Base-by-base conservation (phyloP, 2,797 vertebrate species). In the Melanotaenia nigrans region DNA sequence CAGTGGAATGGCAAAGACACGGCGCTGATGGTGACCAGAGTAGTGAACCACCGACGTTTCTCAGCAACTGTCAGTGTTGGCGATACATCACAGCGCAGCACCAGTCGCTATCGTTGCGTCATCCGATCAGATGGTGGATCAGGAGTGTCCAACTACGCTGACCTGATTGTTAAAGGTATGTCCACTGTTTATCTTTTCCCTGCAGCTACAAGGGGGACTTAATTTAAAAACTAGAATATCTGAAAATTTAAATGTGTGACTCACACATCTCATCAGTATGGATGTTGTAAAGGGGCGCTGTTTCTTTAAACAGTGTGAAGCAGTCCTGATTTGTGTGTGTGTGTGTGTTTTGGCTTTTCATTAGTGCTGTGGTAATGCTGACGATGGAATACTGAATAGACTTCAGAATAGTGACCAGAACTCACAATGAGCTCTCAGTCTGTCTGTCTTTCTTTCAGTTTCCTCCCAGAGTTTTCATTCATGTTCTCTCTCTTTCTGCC, bases 1-100 rank as follows among this genome's bases (percentile, higher is more conserved):
- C 97, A 99, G 82, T 98, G 97, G 97, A 98, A 97, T 0, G 97
- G 97, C 5, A 95, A 94, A 75, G 97, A 98, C 92, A 97, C 97
- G 0, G 96, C 97, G 0, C 84, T 97, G 78, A 98, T 98, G 97
- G 96, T 98, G 81, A 99, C 97, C 58, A 92, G 97, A 1, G 97
- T 98, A 70, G 96, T 99, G 80, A 99, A 99, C 94, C 97, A 99
- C 75, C 82, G 97, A 0, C 95, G 97, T 1, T 99, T 99, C 90
- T 97, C 97, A 0, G 96, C 97, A 0, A 98, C 96, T 0, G 97
- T 99, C 51, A 97, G 95, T 0, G 97, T 99, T 1, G 96, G 95
- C 0, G 97, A 99, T 90, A 99, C 97, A 0, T 95, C 96, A 0
- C 96, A 97, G 79, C 93, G 96, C n/a, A 97, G 97, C 32, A 91